Base-by-base conservation (phyloP, 2,113 vertebrate genomes). In the Microtus pennsylvanicus region DNA sequence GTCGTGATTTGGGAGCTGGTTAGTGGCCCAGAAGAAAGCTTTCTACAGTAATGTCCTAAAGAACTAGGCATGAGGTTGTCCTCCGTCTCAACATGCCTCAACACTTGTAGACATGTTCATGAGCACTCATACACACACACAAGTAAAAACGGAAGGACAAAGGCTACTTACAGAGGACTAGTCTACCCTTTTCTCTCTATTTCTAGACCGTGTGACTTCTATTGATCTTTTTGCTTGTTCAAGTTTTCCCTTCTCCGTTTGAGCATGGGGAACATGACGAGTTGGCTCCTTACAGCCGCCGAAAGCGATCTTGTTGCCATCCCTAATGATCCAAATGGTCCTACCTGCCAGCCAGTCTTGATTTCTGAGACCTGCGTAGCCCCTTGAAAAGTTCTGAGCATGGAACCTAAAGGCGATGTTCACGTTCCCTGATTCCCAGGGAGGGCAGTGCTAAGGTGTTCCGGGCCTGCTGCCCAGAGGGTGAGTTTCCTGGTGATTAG, bases 331-430 rank as follows among this genome's bases (percentile, higher is more conserved):
- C 92, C 80, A 58, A 91, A 86, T 93, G 92, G 42, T 96, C 75
- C 45, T 13, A 97, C 45, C 81, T 97, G 77, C 47, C 58, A 97
- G 95, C 87, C 88, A 69, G 28, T 95, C 95, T 93, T 86, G 88
- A 94, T 98, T 97, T 96, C 96, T 96, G 93, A 98, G 97, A 97
- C 98, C 97, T 96, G 94, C 97, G 96, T 33, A 70, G 95, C 70
- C n/a, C 76, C 92, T 87, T 75, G 81, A 87, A 70, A 89, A 67
- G 52, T 38, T 63, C 78, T 86, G 86, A 95, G 92, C 90, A 28
- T 93, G 92, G 96, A 76, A 75, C 83, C 89, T 55, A 85, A 89
- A 42, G 87, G 45, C 74, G 55, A 52, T 3, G 16, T 30, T 83
- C 47, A 1, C 17, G 33, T 63, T 52, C 24, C 33, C 85, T 47